These are phyloP conservation scores for Threskiornis aethiopicus DNA, from an alignment of 2,797 vertebrate species.

Conservation along the genomic window DNA sequence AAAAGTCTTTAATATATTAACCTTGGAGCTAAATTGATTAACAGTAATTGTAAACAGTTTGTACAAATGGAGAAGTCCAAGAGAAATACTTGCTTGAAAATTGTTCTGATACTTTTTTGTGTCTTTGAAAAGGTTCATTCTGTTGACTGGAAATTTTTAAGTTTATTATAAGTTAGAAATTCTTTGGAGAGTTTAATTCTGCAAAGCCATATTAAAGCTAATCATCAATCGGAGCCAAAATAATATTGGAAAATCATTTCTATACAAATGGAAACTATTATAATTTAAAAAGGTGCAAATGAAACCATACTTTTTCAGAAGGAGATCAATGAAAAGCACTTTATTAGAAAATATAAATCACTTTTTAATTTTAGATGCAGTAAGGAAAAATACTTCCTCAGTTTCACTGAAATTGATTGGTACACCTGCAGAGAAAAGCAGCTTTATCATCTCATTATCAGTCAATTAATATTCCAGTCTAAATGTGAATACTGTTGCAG, in stretches of 20 bases:
- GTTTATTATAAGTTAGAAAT: slow-evolving; percentile 79
- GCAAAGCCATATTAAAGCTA: slow-evolving; percentile 78
- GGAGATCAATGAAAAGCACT: slow-evolving; percentile 90
- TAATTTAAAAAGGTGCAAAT: slow-evolving; percentile 78
- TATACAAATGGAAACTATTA: slow-evolving; percentile 83
- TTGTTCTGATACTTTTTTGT: slow-evolving; percentile 11
- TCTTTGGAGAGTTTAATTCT: slow-evolving; percentile 73
- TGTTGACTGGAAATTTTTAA: slow-evolving; percentile 80
- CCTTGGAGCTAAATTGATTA: neutral
- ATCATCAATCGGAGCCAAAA: slow-evolving; percentile 79
- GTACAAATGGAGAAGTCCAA: neutral
- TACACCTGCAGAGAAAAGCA: slow-evolving; percentile 84
- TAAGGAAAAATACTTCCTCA: slow-evolving; percentile 80
- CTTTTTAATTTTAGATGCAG: slow-evolving; percentile 87
- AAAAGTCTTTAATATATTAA: neutral
- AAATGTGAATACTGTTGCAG: slow-evolving; percentile 88
- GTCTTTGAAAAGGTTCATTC: slow-evolving; percentile 68
- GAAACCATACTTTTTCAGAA: slow-evolving; percentile 82
- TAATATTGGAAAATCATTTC: slow-evolving; percentile 86
- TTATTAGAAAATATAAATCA: slow-evolving; percentile 90
- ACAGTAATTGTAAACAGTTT: neutral
- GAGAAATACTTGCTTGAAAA: neutral
- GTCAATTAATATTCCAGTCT: slow-evolving; percentile 94
- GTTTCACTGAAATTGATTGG: slow-evolving; percentile 86
- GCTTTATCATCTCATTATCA: slow-evolving; percentile 91